Base-by-base conservation (phyloP, 1,140 invertebrate species). In the Drosophila mojavensis region DNA sequence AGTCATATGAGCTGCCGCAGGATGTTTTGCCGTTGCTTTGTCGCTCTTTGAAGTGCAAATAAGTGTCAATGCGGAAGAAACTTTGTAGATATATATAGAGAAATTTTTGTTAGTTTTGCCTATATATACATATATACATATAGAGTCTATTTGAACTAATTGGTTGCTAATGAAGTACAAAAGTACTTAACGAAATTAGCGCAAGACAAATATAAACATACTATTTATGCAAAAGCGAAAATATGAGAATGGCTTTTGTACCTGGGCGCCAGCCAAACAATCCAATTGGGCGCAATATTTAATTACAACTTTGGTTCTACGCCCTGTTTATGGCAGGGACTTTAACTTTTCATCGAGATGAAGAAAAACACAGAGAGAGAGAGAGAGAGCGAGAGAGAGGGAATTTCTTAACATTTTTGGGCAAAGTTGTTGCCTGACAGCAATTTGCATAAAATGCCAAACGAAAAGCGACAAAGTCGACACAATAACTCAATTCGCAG, bases 401-500 rank as follows among this genome's bases (percentile, higher is more conserved):
- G 43, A 36, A 36, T 36, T 64, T 76, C 65, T 65, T 15, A 20
- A 50, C 48, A 50, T 65, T 68, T 68, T 59, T 63, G 60, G 47
- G 45, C 61, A 53, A 64, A 75, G 41, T 64, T 71, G 41, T 60
- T 43, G 43, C 13, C 47, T 55, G 56, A 55, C 55, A 76, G 56
- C 67, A 72, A 86, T 86, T 88, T 86, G 72, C 79, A 83, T 88
- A 82, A 79, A 73, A 67, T 64, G 59, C 56, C 45, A 43, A 53
- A 20, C 59, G 50, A 33, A 24, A 59, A 56, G 53, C 47, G 51
- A 33, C 70, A 70, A 70, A 51, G 45, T 55, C 61, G 75, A 60
- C 83, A 83, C 83, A 88, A 86, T 86, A 86, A 86, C 79, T 86
- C 83, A 83, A 86, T 86, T 83, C 76, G 54, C 47, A 70, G 64